phyloP scores from a whole-genome alignment of 2,888 invertebrate genomes.

The Synergus gifuensis region DNA sequence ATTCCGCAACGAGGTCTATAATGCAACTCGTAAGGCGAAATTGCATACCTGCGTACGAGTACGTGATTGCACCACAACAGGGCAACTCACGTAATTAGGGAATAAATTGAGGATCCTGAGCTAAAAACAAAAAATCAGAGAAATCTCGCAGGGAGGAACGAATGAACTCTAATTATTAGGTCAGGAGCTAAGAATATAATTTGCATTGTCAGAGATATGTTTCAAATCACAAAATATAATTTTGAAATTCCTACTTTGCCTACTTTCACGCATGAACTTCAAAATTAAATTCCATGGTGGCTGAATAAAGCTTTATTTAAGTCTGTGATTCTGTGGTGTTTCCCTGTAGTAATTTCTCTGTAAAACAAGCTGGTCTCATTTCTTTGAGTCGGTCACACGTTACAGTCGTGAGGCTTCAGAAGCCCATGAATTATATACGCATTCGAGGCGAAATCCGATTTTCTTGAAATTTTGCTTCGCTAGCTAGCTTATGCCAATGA shows the following conservation, averaged over 20 bases:
- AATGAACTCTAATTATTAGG: not conserved
- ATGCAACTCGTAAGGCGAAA: conserved; percentile 26
- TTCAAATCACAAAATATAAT: not conserved
- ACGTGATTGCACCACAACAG: conserved; percentile 9
- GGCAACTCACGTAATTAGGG: conserved; percentile 29
- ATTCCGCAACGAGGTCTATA: conserved; percentile 36
- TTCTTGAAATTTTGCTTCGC: conserved; percentile 40
- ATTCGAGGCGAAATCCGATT: conserved; percentile 54
- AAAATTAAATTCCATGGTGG: not conserved
- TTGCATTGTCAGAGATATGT: not conserved
- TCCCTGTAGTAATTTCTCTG: not conserved
- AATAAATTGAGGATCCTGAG: conserved; percentile 10
- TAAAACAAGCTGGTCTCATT: conserved; percentile 44
- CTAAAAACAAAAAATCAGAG: not conserved
- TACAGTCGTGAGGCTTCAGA: conserved; percentile 55
- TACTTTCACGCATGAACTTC: not conserved
- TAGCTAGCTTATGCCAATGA: not conserved
- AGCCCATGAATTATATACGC: conserved; percentile 50
- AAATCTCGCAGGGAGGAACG: not conserved
- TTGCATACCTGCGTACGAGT: conserved; percentile 26
- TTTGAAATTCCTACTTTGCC: not conserved
- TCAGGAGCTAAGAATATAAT: not conserved
- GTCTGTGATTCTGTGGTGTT: not conserved
- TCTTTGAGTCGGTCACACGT: conserved; percentile 49
- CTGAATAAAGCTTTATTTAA: not conserved